Percentiles rank a stretch among this genome's conserved stretches.
phyloP scores from a whole-genome alignment of 2,797 vertebrate genomes.

The Pampus argenteus region DNA sequence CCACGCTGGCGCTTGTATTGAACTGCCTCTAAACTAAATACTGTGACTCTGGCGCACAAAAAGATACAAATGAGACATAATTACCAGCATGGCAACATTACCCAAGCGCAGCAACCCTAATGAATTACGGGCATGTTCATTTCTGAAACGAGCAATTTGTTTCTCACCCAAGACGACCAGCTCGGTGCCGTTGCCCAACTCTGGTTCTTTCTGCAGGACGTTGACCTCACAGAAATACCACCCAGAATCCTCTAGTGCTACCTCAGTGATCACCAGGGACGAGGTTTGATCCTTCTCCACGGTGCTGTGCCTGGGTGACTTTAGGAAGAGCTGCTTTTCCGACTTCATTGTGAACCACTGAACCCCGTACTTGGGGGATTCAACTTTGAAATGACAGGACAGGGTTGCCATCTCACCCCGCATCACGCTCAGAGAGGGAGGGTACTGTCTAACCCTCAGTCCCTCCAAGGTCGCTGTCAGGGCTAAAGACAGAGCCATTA shows the following conservation, averaged over 20 bases:
- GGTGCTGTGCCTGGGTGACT: slow-evolving; percentile 45
- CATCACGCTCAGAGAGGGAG: slow-evolving; percentile 55
- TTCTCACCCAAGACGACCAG: slow-evolving; percentile 71
- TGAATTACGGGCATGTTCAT: slow-evolving; percentile 40
- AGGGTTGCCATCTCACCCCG: slow-evolving; percentile 62
- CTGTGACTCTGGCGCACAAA: slow-evolving; percentile 25
- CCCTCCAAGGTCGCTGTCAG: slow-evolving; percentile 62
- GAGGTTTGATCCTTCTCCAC: slow-evolving; percentile 57
- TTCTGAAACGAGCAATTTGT: slow-evolving; percentile 45
- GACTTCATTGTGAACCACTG: slow-evolving; percentile 69
- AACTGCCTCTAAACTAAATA: slow-evolving; percentile 37
- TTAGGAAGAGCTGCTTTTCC: slow-evolving; percentile 52
- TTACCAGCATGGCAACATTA: slow-evolving; percentile 44
- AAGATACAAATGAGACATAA: slow-evolving; percentile 67
- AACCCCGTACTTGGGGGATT: slow-evolving; percentile 65
- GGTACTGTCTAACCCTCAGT: slow-evolving; percentile 56
- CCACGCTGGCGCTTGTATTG: slow-evolving; percentile 2
- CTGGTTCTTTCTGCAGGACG: slow-evolving; percentile 56
- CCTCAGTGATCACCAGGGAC: slow-evolving; percentile 63
- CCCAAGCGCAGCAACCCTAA: slow-evolving; percentile 28
- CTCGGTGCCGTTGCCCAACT: slow-evolving; percentile 63
- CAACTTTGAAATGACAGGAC: slow-evolving; percentile 71
- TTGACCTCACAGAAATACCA: slow-evolving; percentile 68
- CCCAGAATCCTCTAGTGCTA: slow-evolving; percentile 67
- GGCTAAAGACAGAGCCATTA: slow-evolving; percentile 62